These are phyloP conservation scores for Ochlodes sylvanus DNA, from an alignment of 2,888 invertebrate species.

Conservation along the genomic window DNA sequence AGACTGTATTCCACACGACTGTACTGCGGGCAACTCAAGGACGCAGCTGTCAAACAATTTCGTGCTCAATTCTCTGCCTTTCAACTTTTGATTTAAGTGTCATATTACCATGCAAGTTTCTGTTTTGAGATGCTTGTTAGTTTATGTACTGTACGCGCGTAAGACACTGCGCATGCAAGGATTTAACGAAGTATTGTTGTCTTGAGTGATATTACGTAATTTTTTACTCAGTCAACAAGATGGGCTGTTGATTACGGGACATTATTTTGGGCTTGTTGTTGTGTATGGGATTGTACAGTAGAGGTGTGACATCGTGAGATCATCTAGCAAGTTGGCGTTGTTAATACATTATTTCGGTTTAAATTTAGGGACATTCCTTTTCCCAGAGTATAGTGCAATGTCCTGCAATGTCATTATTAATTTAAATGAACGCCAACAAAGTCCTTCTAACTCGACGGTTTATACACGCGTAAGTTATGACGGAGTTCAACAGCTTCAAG, in stretches of 20 bases:
- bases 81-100: conserved; percentile 12
- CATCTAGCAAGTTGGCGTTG: conserved; percentile 7
- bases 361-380: background rate
- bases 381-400: too few species aligned
- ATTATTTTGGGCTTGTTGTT: conserved; percentile 50
- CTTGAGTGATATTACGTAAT: conserved; percentile 60
- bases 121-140: background rate
- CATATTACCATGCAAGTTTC: conserved; percentile 10
- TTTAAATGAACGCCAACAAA: too few species aligned
- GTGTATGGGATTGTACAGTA: conserved; percentile 25
- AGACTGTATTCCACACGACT: conserved; percentile 70
- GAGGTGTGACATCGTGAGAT: conserved; percentile 38
- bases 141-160: conserved; percentile 43
- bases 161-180: conserved; percentile 64
- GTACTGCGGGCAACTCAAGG: conserved; percentile 34
- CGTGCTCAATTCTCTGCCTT: conserved; percentile 32
- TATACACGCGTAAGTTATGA: too few species aligned
- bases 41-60: conserved; percentile 26
- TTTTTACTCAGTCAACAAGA: conserved; percentile 59
- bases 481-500: too few species aligned
- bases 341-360: background rate
- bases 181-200: conserved; percentile 77
- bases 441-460: too few species aligned
- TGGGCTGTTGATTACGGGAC: conserved; percentile 56
- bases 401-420: too few species aligned